These are phyloP conservation scores for Cygnus atratus DNA, from an alignment of 2,113 vertebrate species.

Conservation along the genomic window DNA sequence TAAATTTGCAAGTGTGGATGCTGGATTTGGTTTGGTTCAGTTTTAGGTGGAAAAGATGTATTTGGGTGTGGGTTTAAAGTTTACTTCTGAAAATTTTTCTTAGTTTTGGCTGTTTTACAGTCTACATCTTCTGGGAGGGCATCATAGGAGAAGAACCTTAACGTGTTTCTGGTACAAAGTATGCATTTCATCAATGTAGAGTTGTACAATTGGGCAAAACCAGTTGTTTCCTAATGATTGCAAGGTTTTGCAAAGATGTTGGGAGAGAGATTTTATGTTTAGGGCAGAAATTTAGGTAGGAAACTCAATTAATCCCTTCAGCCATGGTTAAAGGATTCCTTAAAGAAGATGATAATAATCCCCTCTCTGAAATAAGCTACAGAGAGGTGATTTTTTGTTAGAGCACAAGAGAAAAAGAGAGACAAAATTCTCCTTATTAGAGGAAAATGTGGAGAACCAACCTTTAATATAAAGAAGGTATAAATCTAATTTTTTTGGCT, in stretches of 20 bases:
- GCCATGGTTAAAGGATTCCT: neutral
- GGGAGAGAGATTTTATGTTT: neutral
- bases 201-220: neutral
- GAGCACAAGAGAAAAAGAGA: neutral
- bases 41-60: neutral
- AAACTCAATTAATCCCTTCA: neutral
- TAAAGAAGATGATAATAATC: neutral
- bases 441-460: neutral
- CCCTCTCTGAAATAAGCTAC: neutral
- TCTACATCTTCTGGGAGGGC: neutral
- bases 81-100: neutral
- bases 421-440: neutral
- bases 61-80: neutral
- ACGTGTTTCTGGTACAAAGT: neutral
- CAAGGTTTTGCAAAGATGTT: neutral
- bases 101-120: neutral
- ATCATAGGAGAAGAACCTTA: neutral
- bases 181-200: neutral
- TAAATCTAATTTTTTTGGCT: neutral
- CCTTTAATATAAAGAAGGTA: neutral
- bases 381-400: neutral
- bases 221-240: neutral
- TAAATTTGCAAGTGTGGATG: neutral
- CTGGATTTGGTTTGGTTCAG: neutral
- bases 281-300: neutral